These are phyloP conservation scores for Lepeophtheirus salmonis DNA, from an alignment of 1,140 invertebrate genomes.

Conservation along the genomic window DNA sequence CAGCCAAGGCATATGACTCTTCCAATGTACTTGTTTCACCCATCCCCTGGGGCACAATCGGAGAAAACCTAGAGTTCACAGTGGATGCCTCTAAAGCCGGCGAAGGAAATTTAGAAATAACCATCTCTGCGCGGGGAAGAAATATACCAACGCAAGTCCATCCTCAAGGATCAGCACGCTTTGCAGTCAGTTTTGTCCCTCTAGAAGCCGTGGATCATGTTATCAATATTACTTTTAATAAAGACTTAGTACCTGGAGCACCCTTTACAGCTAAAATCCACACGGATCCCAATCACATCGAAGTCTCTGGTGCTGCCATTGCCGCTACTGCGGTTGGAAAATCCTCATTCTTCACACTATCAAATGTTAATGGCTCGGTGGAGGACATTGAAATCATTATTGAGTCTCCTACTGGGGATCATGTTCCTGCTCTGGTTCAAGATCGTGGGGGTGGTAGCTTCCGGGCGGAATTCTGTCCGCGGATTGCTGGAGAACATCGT, in stretches of 20 bases:
- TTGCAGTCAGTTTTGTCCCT: slow-evolving; percentile 86
- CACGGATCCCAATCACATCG: slow-evolving; percentile 45
- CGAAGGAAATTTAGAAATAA: slow-evolving; percentile 93
- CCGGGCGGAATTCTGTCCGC: slow-evolving; percentile 64
- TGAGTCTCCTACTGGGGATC: slow-evolving; percentile 60
- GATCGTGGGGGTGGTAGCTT: slow-evolving; percentile 47
- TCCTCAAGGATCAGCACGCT: slow-evolving; percentile 60
- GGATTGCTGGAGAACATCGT: slow-evolving; percentile 69
- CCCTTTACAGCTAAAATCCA: slow-evolving; percentile 24
- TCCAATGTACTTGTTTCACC: slow-evolving; percentile 31
- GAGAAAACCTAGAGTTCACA: slow-evolving; percentile 35
- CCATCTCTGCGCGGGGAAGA: slow-evolving; percentile 73
- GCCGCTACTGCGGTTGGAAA: slow-evolving; percentile 48
- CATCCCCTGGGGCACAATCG: slow-evolving; percentile 32
- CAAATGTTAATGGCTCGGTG: slow-evolving; percentile 46
- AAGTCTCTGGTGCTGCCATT: slow-evolving; percentile 46
- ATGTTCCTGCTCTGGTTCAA: slow-evolving; percentile 65
- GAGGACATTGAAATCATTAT: slow-evolving; percentile 84
- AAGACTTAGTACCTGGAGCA: slow-evolving; percentile 45
- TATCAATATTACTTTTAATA: slow-evolving; percentile 92
- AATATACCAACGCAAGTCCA: slow-evolving; percentile 96
- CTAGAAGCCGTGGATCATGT: slow-evolving; percentile 79
- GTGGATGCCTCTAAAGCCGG: slow-evolving; percentile 91
- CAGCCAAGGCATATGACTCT: slow-evolving; percentile 75
- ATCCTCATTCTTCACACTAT: slow-evolving; percentile 48